phyloP scores from a whole-genome alignment of 2,113 vertebrate genomes.

The Zingel zingel region DNA sequence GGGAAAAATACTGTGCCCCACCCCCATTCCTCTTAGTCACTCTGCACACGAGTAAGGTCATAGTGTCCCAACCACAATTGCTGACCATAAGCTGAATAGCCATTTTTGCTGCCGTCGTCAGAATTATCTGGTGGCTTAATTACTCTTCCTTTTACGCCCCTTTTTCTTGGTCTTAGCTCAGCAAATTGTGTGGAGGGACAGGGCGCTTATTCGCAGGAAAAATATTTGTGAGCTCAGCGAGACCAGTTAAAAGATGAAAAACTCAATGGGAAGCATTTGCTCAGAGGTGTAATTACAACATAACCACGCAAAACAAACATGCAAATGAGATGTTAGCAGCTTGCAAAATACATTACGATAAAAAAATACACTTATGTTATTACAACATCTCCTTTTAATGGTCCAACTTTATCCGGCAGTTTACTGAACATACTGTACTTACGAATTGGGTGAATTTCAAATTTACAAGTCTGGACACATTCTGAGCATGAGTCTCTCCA shows the following conservation, averaged over 20 bases:
- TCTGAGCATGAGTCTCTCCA: not conserved
- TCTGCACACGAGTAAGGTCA: slow-evolving; percentile 77
- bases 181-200: slow-evolving; percentile 50
- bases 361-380: not conserved
- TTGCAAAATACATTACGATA: not conserved
- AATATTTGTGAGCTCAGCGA: slow-evolving; percentile 28
- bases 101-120: slow-evolving; percentile 78
- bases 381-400: not conserved
- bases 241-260: slow-evolving; percentile 3
- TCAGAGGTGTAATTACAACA: not conserved
- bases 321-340: not conserved
- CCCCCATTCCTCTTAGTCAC: slow-evolving; percentile 69
- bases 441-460: not conserved
- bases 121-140: slow-evolving; percentile 76
- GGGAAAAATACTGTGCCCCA: slow-evolving; percentile 62
- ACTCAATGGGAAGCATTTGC: not conserved
- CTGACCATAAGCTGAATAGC: slow-evolving; percentile 72
- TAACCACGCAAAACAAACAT: not conserved
- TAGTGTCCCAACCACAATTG: slow-evolving; percentile 81
- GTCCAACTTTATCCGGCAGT: not conserved
- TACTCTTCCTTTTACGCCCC: slow-evolving; percentile 61
- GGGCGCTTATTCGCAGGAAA: slow-evolving; percentile 50
- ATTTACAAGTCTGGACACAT: not conserved
- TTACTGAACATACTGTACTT: not conserved
- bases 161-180: slow-evolving; percentile 65